Base-by-base conservation (phyloP, 37 sponge, comb jelly and placozoan species). In the Tethya wilhelma region DNA sequence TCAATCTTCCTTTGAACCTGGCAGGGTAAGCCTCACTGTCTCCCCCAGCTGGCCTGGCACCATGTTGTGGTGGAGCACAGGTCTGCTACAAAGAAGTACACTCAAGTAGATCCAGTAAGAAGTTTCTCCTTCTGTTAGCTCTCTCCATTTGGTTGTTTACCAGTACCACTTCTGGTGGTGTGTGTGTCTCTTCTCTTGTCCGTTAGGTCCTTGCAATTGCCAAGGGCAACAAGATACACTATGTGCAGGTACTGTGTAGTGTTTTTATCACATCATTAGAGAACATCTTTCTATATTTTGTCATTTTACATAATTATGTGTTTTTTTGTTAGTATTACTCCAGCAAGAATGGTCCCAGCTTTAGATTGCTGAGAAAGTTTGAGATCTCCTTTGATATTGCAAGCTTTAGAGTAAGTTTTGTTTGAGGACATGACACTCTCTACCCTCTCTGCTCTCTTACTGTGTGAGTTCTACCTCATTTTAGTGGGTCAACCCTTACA, bases 401-500 rank as follows among this genome's bases (percentile, higher is more conserved):
- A 4, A 41, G 80, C 9, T 81, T 90, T 62, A 43, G 84, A 77
- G 91, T 90, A 62, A 56, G 63, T 72, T 69, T 53, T 8, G 38
- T 67, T 38, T 23, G 41, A 14, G 33, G 9, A 7, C 38, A 37
- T 62, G 64, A 62, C 64, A 12, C 23, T 25, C 8, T 25, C n/a
- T 26, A 62, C 63, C 11, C 36, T 33, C 56, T n/a, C 6, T 73
- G 22, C 7, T 9, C 11, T 30, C 39, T 67, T 37, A 36, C 22
- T 38, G 17, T 40, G 67, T 41, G 29, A 56, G 36, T 71, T 39
- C 12, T 71, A 29, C 23, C 46, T 44, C n/a, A 0, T 55, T 46
- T 22, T 56, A 93, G 90, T 93, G 93, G 93, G 56, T 93, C 19
- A 83, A 84, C 85, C 30, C 78, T 17, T 74, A 93, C 55, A 79